Percentiles rank a stretch among this genome's conserved stretches.
Conservation (phyloP, 2,888 invertebrate genomes). For the Polietes domitor region DNA sequence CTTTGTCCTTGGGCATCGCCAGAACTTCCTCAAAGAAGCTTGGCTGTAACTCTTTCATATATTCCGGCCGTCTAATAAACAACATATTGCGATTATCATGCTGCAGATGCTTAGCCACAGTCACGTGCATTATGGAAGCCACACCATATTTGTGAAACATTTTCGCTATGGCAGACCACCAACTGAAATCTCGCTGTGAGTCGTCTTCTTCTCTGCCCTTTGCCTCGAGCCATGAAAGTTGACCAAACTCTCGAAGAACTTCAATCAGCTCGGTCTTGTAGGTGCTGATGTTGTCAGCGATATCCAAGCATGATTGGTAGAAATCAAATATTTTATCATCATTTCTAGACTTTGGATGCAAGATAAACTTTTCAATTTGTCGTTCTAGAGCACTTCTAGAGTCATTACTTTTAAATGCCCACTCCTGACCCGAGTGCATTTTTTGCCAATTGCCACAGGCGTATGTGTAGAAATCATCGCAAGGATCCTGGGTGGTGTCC, state of each 20-base stretch:
- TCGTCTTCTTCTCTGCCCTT: constrained; percentile 61
- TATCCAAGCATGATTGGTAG: constrained; percentile 72
- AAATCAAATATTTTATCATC: constrained; percentile 74
- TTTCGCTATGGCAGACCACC: constrained; percentile 74
- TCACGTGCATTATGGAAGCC: constrained; percentile 72
- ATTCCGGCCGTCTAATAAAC: constrained; percentile 71
- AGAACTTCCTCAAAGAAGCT: no score
- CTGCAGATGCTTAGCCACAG: constrained; percentile 71
- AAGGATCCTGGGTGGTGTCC: constrained; percentile 87
- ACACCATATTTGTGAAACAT: constrained; percentile 73
- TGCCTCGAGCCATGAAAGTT: constrained; percentile 70
- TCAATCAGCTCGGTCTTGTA: constrained; percentile 70
- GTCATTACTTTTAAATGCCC: no score
- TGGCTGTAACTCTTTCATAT: no score
- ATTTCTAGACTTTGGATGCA: constrained; percentile 64
- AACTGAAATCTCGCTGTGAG: constrained; percentile 72
- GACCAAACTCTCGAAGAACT: constrained; percentile 70
- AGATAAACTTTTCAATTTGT: constrained; percentile 68
- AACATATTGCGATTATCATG: constrained; percentile 71
- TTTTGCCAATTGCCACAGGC: constrained; percentile 92
- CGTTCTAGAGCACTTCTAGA: no score
- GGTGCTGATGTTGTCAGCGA: constrained; percentile 58
- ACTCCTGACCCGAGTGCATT: no score
- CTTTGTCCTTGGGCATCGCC: no score
- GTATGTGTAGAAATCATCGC: constrained; percentile 91